Base-by-base conservation (phyloP, 2,888 invertebrate genomes). In the Apotomis turbidana region DNA sequence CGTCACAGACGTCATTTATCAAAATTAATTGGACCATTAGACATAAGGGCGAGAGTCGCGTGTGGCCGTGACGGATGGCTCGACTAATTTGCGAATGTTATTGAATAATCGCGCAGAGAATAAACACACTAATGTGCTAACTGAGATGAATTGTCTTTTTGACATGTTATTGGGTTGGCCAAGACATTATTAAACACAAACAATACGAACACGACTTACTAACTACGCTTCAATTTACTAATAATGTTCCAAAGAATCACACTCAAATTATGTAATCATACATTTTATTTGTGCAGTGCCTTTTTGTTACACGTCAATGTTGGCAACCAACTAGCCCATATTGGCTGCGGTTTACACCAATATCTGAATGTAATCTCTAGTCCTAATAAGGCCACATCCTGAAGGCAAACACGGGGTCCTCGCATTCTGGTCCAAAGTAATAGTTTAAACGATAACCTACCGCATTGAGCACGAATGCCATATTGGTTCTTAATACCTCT, bases 321-420 rank as follows among this genome's bases (percentile, higher is more conserved):
- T 46, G 15, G 57, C 51, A 5, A 27, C 3, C 49, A 49, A 46
- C 5, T 61, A 12, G 10, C 38, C 10, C 57, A 51, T 13, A 57
- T 68, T 62, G 55, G 67, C 3, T 5, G 49, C 49, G 61, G 57
- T 12, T 9, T 51, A 46, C 57, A 4, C 13, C 57, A 13, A 9
- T 62, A 68, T 67, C 61, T 41, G 12, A 49, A 41, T 57, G 36
- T 70, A 57, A 57, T 58, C 55, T 38, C 61, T 49, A 41, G 9
- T 12, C 67, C 67, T 68, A 68, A 68, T 71, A 71, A 55, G 61
- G 67, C 60, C 44, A 13, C 61, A 71, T 68, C 71, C 71, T 71
- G 12, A 61, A 57, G 71, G 67, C 67, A 71, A 71, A 67, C 71
- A 62, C 27, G 71, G 59, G 44, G 61, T 66, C 54, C 60, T 59